These are phyloP conservation scores for Musca vetustissima DNA, from an alignment of 1,140 invertebrate genomes.

Conservation along the genomic window DNA sequence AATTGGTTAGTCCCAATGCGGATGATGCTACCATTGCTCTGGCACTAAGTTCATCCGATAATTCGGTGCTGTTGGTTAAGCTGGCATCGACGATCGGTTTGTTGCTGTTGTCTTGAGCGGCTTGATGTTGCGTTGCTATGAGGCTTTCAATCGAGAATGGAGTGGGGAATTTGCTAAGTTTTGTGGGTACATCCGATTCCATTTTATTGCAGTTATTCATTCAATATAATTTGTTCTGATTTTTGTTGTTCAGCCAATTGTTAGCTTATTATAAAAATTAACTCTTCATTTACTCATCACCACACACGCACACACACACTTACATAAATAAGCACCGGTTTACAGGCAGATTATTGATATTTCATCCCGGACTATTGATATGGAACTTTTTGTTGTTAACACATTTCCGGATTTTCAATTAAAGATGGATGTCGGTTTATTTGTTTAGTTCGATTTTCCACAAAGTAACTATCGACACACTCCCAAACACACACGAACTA, in stretches of 20 bases:
- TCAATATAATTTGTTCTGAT: not conserved
- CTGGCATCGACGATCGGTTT: conserved; percentile 2
- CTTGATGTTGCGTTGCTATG: conserved; percentile 45
- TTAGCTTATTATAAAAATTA: too few species aligned
- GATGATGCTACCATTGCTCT: conserved; percentile 47
- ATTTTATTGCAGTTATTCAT: not conserved
- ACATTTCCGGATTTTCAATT: not conserved
- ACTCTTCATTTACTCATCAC: too few species aligned
- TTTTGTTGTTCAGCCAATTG: not conserved
- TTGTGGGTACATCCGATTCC: conserved; percentile 17
- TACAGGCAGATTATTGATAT: too few species aligned
- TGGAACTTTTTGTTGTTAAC: conserved; percentile 5
- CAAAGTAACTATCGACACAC: not conserved
- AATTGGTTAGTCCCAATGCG: conserved; percentile 47
- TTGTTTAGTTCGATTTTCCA: not conserved
- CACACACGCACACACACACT: too few species aligned
- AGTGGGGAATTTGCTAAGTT: conserved; percentile 44
- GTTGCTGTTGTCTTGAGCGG: conserved; percentile 30
- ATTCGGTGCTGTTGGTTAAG: not conserved
- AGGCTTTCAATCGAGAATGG: conserved; percentile 54
- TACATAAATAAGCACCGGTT: too few species aligned
- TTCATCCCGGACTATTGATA: not conserved
- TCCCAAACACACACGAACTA: conserved; percentile 30
- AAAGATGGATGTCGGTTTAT: too few species aligned
- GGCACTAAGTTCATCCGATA: conserved; percentile 40